Conservation (phyloP, 92 coral and sea anemone genomes). For the Hydrozoanthus gracilis region DNA sequence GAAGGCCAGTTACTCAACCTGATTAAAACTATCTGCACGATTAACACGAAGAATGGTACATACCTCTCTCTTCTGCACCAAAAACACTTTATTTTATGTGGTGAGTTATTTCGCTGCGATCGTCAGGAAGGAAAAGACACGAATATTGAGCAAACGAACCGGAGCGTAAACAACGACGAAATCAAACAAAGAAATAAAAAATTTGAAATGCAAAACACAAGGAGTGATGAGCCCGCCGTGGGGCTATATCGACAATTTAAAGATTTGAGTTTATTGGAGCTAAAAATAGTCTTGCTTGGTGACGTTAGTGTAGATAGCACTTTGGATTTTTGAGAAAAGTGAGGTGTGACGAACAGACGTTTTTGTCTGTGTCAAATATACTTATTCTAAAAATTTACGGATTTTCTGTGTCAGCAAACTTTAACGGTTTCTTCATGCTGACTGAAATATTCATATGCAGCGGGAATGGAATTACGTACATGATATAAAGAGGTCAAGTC, state of each 20-base stretch:
- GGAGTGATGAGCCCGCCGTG: not conserved
- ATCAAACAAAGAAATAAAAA: conserved; percentile 42
- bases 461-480: too few relatives aligned
- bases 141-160: not conserved
- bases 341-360: too few relatives aligned
- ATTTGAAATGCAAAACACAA: conserved; percentile 48
- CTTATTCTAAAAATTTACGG: too few relatives aligned
- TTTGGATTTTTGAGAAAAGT: too few relatives aligned
- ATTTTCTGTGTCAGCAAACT: too few relatives aligned
- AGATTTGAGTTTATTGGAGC: not conserved
- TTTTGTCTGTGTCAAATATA: too few relatives aligned
- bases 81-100: not conserved
- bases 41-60: not conserved
- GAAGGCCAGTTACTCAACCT: too few relatives aligned
- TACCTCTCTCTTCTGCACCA: not conserved
- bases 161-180: conserved; percentile 26
- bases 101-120: not conserved
- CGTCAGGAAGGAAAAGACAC: not conserved
- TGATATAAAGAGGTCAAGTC: too few relatives aligned
- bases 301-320: too few relatives aligned
- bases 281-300: not conserved
- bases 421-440: too few relatives aligned
- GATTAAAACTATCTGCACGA: not conserved
- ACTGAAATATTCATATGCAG: too few relatives aligned
- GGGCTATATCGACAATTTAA: not conserved